phyloP scores from a whole-genome alignment of 1,140 invertebrate genomes.

The Zaprionus camerounensis region DNA sequence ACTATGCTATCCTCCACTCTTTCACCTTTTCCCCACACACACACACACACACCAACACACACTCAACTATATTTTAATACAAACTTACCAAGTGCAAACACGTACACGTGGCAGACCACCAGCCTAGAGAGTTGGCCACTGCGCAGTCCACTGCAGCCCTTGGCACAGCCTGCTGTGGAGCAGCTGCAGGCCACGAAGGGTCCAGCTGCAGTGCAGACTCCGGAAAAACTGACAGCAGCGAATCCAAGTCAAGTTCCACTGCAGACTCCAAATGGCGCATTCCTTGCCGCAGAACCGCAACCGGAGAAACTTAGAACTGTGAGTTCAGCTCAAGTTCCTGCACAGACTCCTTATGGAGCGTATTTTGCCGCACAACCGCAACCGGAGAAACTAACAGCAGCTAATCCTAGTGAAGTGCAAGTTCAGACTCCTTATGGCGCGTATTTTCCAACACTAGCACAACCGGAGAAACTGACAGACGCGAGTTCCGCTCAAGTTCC shows the following conservation, averaged over 20 bases:
- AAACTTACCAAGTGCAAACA: slow-evolving; percentile 53
- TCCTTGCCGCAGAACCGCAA: background rate
- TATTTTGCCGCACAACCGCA: background rate
- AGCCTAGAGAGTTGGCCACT: slow-evolving; percentile 73
- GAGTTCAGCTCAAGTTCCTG: background rate
- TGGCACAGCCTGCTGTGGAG: slow-evolving; percentile 3
- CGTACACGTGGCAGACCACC: slow-evolving; percentile 64
- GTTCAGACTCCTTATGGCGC: slow-evolving; percentile 6
- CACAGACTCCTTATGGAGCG: slow-evolving; percentile 7
- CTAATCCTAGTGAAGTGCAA: background rate
- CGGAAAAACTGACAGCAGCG: background rate
- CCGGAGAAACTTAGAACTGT: background rate
- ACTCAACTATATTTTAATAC: slow-evolving; percentile 28
- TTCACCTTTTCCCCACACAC: slow-evolving; percentile 22
- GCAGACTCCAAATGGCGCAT: slow-evolving; percentile 11
- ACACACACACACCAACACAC: slow-evolving; percentile 10
- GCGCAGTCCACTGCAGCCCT: slow-evolving; percentile 29
- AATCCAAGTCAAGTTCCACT: background rate
- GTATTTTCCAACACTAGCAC: background rate
- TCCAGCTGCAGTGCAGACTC: background rate
- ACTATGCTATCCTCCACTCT: slow-evolving; percentile 52
- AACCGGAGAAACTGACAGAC: background rate
- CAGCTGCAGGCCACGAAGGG: background rate
- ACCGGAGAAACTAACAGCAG: background rate
- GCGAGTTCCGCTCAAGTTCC: background rate